Conservation (phyloP, 2,113 vertebrate genomes). For the Lates calcarifer region DNA sequence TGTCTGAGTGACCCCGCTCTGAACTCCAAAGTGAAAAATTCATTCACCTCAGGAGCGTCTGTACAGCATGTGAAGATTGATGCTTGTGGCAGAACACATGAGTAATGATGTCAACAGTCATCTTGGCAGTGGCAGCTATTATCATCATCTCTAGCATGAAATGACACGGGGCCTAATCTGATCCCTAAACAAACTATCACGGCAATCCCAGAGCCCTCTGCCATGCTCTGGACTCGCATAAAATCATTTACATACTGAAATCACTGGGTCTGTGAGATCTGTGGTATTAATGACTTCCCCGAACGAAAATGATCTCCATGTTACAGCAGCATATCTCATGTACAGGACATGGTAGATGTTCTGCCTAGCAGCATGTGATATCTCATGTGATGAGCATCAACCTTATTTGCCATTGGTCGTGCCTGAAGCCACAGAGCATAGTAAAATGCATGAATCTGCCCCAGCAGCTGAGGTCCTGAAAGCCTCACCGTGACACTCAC, state of each 20-base stretch:
- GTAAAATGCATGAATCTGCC: conserved; percentile 64
- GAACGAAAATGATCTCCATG: conserved; percentile 69
- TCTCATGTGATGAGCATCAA: conserved; percentile 77
- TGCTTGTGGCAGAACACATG: conserved; percentile 78
- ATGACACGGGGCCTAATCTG: conserved; percentile 76
- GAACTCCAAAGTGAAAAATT: conserved; percentile 84
- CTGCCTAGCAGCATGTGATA: conserved; percentile 77
- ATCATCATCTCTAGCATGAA: conserved; percentile 81
- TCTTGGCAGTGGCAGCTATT: conserved; percentile 72
- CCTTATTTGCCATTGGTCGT: conserved; percentile 59
- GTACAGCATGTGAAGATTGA: conserved; percentile 81
- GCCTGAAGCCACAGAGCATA: conserved; percentile 61
- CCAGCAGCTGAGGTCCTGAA: conserved; percentile 55
- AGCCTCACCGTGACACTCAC: conserved; percentile 43
- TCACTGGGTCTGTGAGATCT: conserved; percentile 62
- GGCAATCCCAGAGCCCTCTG: conserved; percentile 35
- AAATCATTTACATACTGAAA: conserved; percentile 70
- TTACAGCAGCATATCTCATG: conserved; percentile 63
- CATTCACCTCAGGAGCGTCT: conserved; percentile 83
- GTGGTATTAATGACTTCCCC: conserved; percentile 68
- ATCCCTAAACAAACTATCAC: conserved; percentile 77
- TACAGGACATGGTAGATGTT: conserved; percentile 69
- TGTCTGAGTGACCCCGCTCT: conserved; percentile 74
- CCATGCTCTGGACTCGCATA: conserved; percentile 45
- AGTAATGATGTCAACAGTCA: conserved; percentile 85